Base-by-base conservation (phyloP, 2,797 vertebrate genomes). In the Oryzias dopingdopingensis region DNA sequence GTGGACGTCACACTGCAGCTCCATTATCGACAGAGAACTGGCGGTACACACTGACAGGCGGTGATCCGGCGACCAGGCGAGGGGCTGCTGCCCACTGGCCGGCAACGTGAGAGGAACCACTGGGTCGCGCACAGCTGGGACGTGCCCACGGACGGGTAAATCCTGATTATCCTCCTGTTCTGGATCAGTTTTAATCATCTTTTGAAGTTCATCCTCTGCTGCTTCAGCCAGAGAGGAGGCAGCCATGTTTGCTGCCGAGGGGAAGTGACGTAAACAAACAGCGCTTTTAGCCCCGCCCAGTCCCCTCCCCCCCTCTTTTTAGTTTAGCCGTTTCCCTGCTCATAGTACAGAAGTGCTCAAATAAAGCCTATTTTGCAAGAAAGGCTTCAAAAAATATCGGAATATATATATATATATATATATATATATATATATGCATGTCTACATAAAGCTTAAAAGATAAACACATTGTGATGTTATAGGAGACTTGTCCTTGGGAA, bases 41-140 rank as follows among this genome's bases (percentile, higher is more conserved):
- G 86, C 80, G 45, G 93, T 95, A 81, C 92, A 93, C 56, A 93
- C 95, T 1, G 95, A 92, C 63, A 98, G 88, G 54, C 96, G 92
- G 88, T 97, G 95, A 14, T 98, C 97, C 76, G 95, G 92, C 0
- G 96, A 95, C 96, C 96, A 99, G 42, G 87, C 65, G 52, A 99
- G 88, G 24, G 96, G 95, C 84, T 96, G 94, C 74, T 92, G 44
- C 17, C 96, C 95, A 84, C 92, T 94, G 15, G 94, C 91, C 0
- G 93, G 77, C 6, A 93, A 85, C 67, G 93, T 67, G 61, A 98
- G 88, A 64, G 81, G 77, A 42, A 96, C 89, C 5, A 86, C 90
- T 7, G 96, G 95, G 0, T 96, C 94, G 47, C 95, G 86, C 61
- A 56, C 69, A 0, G 76, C 49, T 7, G 63, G 48, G 0, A 42